Evolutionary conservation across 2,797 vertebrate species (phyloP), one percentile per base, ranked within the genome.

Genomic region (Sebastes kiyomatsui): DNA sequence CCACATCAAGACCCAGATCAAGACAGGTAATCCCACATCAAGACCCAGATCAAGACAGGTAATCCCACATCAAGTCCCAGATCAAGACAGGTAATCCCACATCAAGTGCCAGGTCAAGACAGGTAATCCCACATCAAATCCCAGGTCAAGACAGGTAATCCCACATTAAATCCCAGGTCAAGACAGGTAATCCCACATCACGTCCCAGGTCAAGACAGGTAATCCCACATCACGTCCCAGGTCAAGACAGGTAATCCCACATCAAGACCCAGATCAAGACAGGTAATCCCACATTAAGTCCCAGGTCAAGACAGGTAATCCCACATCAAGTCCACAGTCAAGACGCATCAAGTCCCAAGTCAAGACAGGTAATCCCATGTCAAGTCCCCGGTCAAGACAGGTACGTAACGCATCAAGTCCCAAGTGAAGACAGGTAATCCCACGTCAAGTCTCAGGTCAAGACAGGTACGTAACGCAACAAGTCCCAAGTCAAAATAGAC

Each of bases 1-100:
- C 28, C 35, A 22, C 0, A 0, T 22, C 9, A 56, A 25, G 0
- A 1, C 55, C 55, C 12, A 25, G 0, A 2, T 55, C 20, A 16
- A 54, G 13, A 35, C 11, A 35, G 33, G 33, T 16, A 28, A 71
- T 42, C 6, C 2, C 22, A 9, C 3, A 4, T 11, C 52, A 22
- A 22, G 2, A 1, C 11, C 22, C 1, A 2, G 0, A 0, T 14
- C 22, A 27, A 13, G 12, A 42, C 38, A 42, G 14, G 38, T 42
- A 10, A 6, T 25, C 4, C 1, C 54, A 56, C 27, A 28, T 28
- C 27, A 28, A 28, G 27, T 10, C 4, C 66, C 16, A 28, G 2
- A 2, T 23, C 14, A 13, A 46, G 7, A 13, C 12, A 14, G 22
- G 9, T 22, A 55, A 12, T 18, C 12, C 11, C 5, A 6, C 2